Base-by-base conservation (phyloP, 53 echinoderm and acorn worm species). In the Mesocentrotus franciscanus region DNA sequence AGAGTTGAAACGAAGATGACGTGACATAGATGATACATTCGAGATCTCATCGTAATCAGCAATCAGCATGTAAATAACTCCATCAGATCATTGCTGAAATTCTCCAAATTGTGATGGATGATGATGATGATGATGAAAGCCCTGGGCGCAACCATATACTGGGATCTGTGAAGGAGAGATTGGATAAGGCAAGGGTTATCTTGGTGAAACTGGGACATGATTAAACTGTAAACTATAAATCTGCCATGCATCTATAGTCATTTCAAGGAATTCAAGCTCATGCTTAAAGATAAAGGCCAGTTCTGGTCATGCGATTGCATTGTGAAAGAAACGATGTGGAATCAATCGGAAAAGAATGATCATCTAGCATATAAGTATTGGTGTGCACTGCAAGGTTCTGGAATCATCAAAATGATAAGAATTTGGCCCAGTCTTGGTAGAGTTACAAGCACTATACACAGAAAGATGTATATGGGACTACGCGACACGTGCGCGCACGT, bases 41-140 rank as follows among this genome's bases (percentile, higher is more conserved):
- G 84, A 49, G 18, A 15, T 84, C 49, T 84, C 84, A 84, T 84
- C 42, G 55, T 84, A 39, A 84, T 39, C 49, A 18, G 49, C 84
- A 55, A 49, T 84, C 84, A 84, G 84, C 49, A 55, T 39, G 20
- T 55, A 49, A 42, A 42, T 84, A 84, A 55, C 49, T 84, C 55
- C 42, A 39, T 84, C 49, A 6, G 42, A 84, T 84, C 84, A 84
- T 84, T 49, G 29, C 84, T 84, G 84, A 22, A 84, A 84, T 84
- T 84, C 84, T 84, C 84, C 84, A 84, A 39, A 84, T 84, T 55
- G 42, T 84, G 84, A 42, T 84, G 49, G 34, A n/a, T 84, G 79
- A 79, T 79, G 34, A 78, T 79, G 34, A 78, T 74, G 10, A 75
- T 75, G 75, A 29, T 35, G 3, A 36, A 24, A 35, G 84, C 12